phyloP scores from a whole-genome alignment of 2,113 vertebrate species.

The Daphoenositta chrysoptera region DNA sequence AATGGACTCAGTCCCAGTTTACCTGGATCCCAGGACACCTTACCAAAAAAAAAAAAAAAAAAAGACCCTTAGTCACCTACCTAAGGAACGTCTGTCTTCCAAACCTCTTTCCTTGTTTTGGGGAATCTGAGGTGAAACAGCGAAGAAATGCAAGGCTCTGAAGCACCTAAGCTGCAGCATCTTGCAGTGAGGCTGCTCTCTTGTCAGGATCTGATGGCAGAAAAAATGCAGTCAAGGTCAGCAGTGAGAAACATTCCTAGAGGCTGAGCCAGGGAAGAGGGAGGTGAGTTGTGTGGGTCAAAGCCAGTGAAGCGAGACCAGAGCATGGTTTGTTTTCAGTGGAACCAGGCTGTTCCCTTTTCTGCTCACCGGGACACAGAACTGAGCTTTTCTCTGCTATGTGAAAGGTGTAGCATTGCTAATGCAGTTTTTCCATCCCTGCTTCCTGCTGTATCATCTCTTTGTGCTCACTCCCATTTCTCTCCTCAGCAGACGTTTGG shows the following conservation, averaged over 20 bases:
- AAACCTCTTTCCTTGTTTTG: not conserved
- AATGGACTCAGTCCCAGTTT: not conserved
- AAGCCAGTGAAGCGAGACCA: not conserved
- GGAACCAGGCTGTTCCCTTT: not conserved
- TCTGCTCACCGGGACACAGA: not conserved
- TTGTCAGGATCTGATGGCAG: not conserved
- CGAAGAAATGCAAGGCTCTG: not conserved
- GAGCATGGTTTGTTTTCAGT: not conserved
- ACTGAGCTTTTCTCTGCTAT: not conserved
- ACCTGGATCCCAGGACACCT: not conserved
- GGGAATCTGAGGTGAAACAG: not conserved
- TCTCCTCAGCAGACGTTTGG: not conserved
- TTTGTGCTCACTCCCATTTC: not conserved
- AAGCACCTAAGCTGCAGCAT: not conserved
- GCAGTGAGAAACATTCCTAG: not conserved
- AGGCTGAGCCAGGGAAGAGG: not conserved
- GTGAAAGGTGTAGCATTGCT: not conserved
- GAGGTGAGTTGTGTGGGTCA: not conserved
- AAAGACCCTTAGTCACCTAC: not conserved
- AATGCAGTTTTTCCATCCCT: not conserved
- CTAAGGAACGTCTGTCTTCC: not conserved
- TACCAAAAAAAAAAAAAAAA: not conserved
- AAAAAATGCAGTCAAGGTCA: slow-evolving; percentile 19
- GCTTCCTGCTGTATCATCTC: not conserved
- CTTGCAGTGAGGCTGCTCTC: not conserved